A percentile compares a stretch with the other conserved stretches of the same genome.
Evolutionary conservation across 2,113 vertebrate species (phyloP).

Genomic region (Cynopterus brachyotis): DNA sequence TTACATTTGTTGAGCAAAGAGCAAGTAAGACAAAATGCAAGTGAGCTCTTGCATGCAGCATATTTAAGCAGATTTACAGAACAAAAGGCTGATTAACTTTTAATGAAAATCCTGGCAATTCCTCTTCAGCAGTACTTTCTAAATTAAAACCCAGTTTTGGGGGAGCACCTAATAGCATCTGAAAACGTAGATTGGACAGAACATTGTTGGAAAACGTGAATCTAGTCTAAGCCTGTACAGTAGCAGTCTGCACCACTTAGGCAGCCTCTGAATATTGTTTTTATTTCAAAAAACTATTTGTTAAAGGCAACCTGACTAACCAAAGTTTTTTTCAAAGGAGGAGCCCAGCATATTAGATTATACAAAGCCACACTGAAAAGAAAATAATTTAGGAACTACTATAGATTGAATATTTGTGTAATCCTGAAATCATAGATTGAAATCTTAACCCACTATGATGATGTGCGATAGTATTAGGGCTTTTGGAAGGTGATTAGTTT

Average conservation of each 20-base stretch:
- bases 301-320: background rate
- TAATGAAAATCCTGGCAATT: no score
- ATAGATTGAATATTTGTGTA: background rate
- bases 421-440: background rate
- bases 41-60: no score
- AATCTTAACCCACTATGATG: background rate
- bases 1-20: no score
- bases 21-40: no score
- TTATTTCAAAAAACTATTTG: background rate
- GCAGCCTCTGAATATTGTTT: background rate
- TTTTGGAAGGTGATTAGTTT: background rate
- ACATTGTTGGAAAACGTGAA: background rate
- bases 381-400: background rate
- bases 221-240: background rate
- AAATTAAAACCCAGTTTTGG: background rate
- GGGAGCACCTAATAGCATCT: background rate
- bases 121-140: background rate
- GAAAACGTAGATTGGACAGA: background rate
- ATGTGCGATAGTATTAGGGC: background rate
- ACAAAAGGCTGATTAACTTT: no score
- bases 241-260: background rate
- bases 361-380: background rate
- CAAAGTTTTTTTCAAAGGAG: background rate
- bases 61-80: no score
- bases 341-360: background rate